Evolutionary conservation across 92 coral and sea anemone species (phyloP).

Genomic region (Isaurus tuberculatus): DNA sequence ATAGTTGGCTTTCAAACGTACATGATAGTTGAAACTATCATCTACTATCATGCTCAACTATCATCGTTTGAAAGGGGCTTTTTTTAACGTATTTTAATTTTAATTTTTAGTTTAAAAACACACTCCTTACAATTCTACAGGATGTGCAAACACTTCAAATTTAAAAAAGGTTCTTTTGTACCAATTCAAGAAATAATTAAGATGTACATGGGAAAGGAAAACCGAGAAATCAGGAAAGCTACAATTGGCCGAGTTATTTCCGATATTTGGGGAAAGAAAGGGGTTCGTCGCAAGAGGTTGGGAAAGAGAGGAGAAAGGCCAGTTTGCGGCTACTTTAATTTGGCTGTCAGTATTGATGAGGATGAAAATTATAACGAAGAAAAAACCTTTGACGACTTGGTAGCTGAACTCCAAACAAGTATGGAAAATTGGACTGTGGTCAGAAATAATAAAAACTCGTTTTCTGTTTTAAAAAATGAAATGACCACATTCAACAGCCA

Average conservation of each 20-base stretch:
- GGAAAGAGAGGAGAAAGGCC: slow-evolving; percentile 3
- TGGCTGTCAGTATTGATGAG: neutral
- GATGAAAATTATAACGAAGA: neutral
- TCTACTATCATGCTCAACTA: no score
- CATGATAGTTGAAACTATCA: no score
- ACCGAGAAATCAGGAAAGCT: neutral
- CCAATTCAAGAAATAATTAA: neutral
- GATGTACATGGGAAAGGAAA: neutral
- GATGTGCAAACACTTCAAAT: slow-evolving; percentile 3
- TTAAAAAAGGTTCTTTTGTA: neutral
- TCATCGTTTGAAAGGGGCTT: no score
- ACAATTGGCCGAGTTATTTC: neutral
- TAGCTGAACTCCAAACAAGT: neutral
- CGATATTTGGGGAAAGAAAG: slow-evolving; percentile 2
- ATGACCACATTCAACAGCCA: neutral
- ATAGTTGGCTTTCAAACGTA: no score
- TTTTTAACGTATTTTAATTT: no score
- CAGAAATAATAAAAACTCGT: neutral
- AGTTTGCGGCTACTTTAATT: neutral
- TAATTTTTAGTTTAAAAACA: neutral
- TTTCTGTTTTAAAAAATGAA: neutral
- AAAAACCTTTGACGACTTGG: neutral
- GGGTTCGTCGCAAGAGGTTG: slow-evolving; percentile 2
- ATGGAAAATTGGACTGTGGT: neutral
- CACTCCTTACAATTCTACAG: neutral